Conservation (phyloP, 2,888 invertebrate species). For the Xanthostigma xanthostigma region DNA sequence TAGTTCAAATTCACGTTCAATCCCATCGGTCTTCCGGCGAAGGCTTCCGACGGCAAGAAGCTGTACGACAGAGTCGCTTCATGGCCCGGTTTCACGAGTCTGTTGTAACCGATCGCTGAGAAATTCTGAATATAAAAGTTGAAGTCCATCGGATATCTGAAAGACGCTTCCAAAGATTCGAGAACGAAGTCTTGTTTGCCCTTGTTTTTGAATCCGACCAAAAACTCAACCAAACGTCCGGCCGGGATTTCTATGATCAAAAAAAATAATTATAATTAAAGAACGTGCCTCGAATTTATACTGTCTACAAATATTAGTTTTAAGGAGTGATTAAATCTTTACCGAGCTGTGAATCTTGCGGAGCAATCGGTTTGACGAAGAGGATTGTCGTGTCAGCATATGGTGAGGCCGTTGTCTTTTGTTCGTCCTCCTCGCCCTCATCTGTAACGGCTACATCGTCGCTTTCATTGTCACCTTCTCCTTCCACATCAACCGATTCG, state of each 20-base stretch:
- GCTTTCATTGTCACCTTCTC: conserved; percentile 39
- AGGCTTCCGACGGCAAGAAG: conserved; percentile 91
- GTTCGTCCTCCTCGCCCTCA: conserved; percentile 46
- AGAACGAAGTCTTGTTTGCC: conserved; percentile 82
- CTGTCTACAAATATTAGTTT: background rate
- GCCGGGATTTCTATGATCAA: conserved; percentile 65
- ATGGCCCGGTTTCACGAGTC: conserved; percentile 74
- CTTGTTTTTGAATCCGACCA: conserved; percentile 93
- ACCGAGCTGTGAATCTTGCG: conserved; percentile 51
- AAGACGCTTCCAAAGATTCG: conserved; percentile 90
- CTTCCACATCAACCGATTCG: conserved; percentile 48
- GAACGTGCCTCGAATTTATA: background rate
- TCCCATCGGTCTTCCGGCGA: conserved; percentile 92
- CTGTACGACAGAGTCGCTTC: conserved; percentile 93
- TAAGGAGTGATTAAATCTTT: conserved; percentile 8
- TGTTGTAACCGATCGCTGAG: conserved; percentile 76
- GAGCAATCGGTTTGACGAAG: conserved; percentile 65
- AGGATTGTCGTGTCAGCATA: conserved; percentile 84
- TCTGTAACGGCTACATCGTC: conserved; percentile 43
- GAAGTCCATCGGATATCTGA: conserved; percentile 98
- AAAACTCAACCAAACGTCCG: conserved; percentile 82
- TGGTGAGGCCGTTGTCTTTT: conserved; percentile 60
- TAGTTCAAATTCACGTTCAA: conserved; percentile 85
- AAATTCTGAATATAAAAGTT: conserved; percentile 98
- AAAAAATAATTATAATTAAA: background rate